Percentiles rank a stretch among this genome's conserved stretches.
These are phyloP conservation scores for Crotalus viridis DNA, from an alignment of 2,113 vertebrate genomes.

Conservation along the genomic window DNA sequence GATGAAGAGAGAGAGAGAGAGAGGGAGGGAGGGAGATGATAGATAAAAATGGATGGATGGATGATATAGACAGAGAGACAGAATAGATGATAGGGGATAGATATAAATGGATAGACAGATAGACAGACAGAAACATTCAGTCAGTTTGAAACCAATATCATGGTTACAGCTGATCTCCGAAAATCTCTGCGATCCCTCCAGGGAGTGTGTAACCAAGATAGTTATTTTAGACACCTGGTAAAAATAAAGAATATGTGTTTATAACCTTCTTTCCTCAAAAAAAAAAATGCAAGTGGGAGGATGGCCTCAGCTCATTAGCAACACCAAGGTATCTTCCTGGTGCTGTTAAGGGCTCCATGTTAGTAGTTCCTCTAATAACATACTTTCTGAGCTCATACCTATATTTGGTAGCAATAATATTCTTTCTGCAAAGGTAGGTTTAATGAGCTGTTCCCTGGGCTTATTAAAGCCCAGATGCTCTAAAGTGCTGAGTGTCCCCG, in stretches of 20 bases:
- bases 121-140: neutral
- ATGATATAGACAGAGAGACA: too few relatives aligned
- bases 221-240: neutral
- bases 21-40: too few relatives aligned
- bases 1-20: too few relatives aligned
- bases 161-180: neutral
- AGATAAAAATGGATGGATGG: too few relatives aligned
- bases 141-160: neutral
- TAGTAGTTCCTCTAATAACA: neutral
- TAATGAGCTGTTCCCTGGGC: neutral
- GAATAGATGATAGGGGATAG: too few relatives aligned
- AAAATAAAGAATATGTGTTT: neutral
- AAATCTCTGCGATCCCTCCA: neutral
- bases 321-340: neutral
- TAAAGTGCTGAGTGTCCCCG: neutral
- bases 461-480: slow-evolving; percentile 1
- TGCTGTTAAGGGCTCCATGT: neutral
- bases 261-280: neutral
- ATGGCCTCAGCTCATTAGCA: neutral
- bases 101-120: too few relatives aligned
- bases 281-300: neutral
- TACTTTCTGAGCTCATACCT: neutral
- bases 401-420: slow-evolving; percentile 1
- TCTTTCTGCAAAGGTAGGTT: neutral
- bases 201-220: neutral